Base-by-base conservation (phyloP, 2,113 vertebrate genomes). In the Lycocorax pyrrhopterus region DNA sequence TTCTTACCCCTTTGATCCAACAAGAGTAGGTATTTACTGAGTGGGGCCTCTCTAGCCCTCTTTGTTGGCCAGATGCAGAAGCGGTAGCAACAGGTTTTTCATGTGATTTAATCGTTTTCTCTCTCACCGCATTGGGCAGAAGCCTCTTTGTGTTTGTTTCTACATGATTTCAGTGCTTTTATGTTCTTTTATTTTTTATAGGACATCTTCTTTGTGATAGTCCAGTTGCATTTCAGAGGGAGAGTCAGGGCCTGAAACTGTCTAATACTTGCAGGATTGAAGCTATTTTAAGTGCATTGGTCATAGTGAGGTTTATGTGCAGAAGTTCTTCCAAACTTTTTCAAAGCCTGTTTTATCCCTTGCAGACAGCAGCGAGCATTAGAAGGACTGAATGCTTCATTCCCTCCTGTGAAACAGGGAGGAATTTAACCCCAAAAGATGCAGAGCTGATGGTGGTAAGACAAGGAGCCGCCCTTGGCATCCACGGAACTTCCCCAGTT, bases 71-170 rank as follows among this genome's bases (percentile, higher is more conserved):
- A 88, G 87, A 93, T 58, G 82, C 56, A 95, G 90, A 86, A 94
- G 79, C 7, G 6, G 94, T 89, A 97, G 88, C 90, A 95, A 96
- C 92, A 90, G 85, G 90, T 95, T 96, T 97, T 97, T 94, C 90
- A 56, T 94, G 92, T 0, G 1, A 83, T 95, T 93, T 91, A 94
- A 94, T 96, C 0, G 0, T 95, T 90, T 90, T 95, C 73, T 88
- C 55, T 94, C 90, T 85, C 79, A 81, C 69, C 3, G 0, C 82
- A 56, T 72, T 92, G 92, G 85, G 85, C 80, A 81, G 93, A 87
- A 93, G 47, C 75, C 52, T 96, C 92, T 91, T 93, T 95, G 75
- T 93, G 67, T 96, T 94, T 96, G 86, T 77, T 92, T 55, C 93
- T 90, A 63, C 56, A 60, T 90, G 15, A 90, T 95, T 96, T 94